Evolutionary conservation across 2,113 vertebrate genomes (phyloP), one percentile per base, ranked within the genome.

Genomic region (Syngnathus floridae): DNA sequence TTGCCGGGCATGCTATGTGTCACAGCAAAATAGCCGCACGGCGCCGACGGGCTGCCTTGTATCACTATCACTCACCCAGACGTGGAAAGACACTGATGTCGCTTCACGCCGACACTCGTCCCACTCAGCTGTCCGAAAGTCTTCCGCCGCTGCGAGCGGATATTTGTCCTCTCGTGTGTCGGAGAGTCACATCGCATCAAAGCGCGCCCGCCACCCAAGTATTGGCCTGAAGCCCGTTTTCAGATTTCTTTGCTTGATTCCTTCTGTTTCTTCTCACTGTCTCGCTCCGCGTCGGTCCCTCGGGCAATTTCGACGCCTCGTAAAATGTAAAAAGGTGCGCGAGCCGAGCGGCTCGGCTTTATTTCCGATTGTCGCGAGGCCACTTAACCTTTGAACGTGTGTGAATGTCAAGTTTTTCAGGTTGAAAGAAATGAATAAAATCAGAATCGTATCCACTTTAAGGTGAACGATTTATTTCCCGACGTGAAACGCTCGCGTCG

Each of bases 51-150:
- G 62, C 82, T 86, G 81, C 67, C 78, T 74, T 80, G 67, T 84
- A 86, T 89, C 85, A 83, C 79, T 89, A 89, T 90, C 89, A 86
- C 79, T 88, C 86, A 86, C 54, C 64, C 67, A 82, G 73, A 89
- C 86, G 75, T 78, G 77, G 73, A 79, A 72, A 80, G 83, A 88
- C 82, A 82, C 78, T 89, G 88, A 91, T 79, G 74, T 75, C 77
- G 80, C 77, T 84, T 75, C 84, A 85, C 80, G 66, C 73, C 88
- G 90, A 90, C 87, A 87, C 82, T 80, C 84, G 86, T 87, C 80
- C 86, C 85, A 88, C 87, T 83, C 72, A 70, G 70, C 85, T 86
- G 86, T 87, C 84, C 82, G 77, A 70, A 85, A 80, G 76, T 85
- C 77, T 85, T 81, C 79, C 74, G 55, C 67, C 67, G 76, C 82